phyloP scores from a whole-genome alignment of 2,113 vertebrate species.

The Cisticola juncidis region DNA sequence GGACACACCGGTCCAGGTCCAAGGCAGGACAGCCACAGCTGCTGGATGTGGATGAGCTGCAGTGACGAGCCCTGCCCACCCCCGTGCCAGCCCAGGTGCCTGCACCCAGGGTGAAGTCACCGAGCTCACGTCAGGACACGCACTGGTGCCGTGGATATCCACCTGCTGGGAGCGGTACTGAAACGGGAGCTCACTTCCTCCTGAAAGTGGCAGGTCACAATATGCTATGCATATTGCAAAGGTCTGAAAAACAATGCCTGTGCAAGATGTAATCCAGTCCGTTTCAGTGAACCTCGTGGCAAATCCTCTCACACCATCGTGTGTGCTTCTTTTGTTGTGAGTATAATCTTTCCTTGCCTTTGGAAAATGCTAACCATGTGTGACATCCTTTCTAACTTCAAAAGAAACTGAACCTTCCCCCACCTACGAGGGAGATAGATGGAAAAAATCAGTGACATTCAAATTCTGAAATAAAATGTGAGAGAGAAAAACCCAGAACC shows the following conservation, averaged over 20 bases:
- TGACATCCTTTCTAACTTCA: not conserved
- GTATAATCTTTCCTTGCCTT: conserved; percentile 44
- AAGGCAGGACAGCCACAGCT: not conserved
- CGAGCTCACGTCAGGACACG: accelerated
- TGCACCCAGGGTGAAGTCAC: not conserved
- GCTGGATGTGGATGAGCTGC: not conserved
- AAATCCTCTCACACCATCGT: not conserved
- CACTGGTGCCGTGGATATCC: not conserved
- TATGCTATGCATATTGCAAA: conserved; percentile 57
- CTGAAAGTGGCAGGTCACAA: not conserved
- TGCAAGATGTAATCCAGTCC: not conserved
- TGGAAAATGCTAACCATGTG: conserved; percentile 18
- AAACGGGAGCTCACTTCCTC: not conserved
- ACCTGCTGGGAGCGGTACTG: not conserved
- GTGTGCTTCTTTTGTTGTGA: not conserved
- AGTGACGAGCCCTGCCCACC: not conserved
- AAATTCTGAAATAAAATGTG: not conserved
- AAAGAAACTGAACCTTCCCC: not conserved
- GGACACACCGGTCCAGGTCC: accelerated
- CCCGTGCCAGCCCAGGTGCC: not conserved
- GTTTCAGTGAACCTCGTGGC: not conserved
- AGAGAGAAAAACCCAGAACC: not conserved
- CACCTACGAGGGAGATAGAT: not conserved
- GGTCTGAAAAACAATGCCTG: conserved; percentile 51
- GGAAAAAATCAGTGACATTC: not conserved